phyloP scores from a whole-genome alignment of 64 coral and sea anemone species.

The Acropora yongei region DNA sequence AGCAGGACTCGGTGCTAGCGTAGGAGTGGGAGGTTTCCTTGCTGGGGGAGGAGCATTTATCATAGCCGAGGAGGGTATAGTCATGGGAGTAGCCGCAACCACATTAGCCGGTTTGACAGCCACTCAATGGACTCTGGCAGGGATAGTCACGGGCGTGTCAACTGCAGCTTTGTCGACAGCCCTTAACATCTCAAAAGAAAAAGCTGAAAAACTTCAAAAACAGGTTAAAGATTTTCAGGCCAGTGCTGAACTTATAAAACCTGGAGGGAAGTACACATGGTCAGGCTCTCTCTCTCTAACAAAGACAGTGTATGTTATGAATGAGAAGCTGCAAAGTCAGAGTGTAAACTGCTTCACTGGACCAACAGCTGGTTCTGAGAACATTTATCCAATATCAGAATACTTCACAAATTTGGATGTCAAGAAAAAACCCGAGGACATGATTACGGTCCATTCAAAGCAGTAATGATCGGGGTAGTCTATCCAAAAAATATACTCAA shows the following conservation, averaged over 20 bases:
- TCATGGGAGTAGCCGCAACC: not conserved
- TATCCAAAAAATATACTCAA: too few relatives aligned
- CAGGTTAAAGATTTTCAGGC: conserved; percentile 4
- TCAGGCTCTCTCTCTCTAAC: conserved; percentile 22
- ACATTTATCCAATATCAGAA: conserved; percentile 33
- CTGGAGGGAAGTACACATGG: conserved; percentile 36
- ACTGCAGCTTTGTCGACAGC: not conserved
- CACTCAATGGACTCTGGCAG: not conserved
- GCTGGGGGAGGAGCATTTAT: not conserved
- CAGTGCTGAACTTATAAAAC: not conserved
- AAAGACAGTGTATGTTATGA: conserved; percentile 44
- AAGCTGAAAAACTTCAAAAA: not conserved
- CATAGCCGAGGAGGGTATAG: not conserved
- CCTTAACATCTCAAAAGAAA: not conserved
- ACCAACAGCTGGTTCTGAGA: conserved; percentile 43
- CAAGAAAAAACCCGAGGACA: not conserved
- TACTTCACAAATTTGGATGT: conserved; percentile 49
- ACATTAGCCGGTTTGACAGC: conserved; percentile 17
- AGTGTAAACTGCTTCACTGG: conserved; percentile 24
- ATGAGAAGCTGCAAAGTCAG: conserved; percentile 19
- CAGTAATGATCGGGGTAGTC: too few relatives aligned
- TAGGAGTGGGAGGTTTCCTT: not conserved
- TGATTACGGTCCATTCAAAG: not conserved
- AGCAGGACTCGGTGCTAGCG: too few relatives aligned
- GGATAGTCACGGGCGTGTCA: not conserved